Evolutionary conservation across 23 tunicate species (phyloP), one percentile per base, ranked within the genome.

Genomic region (Diplosoma virens): DNA sequence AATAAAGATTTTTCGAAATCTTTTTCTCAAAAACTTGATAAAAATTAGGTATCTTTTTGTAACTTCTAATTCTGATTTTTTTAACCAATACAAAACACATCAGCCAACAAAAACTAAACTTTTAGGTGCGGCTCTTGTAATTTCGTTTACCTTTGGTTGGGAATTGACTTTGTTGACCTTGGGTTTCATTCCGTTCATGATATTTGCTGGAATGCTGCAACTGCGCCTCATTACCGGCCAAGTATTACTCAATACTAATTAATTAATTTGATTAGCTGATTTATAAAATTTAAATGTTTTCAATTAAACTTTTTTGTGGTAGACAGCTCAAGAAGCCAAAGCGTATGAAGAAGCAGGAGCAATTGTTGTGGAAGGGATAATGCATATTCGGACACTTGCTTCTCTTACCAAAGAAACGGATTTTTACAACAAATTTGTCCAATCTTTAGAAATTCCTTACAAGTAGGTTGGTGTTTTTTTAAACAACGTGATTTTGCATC

Each of bases 101-200:
- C n/a, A n/a, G n/a, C n/a, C n/a, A n/a, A n/a, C n/a, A n/a, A n/a
- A n/a, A n/a, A n/a, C n/a, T n/a, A n/a, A n/a, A n/a, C 33, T 79
- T 64, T 1, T 59, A 91, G 92, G 92, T 75, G 94, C 83, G 24
- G 95, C 95, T 3, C 78, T 94, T 23, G 98, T 85, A 26, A 94
- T 94, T 28, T 95, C 95, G 23, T 94, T 94, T 58, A 86, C 86
- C 21, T 87, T 73, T 45, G 86, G 88, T 56, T 94, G 98, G 98
- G 90, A 87, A 74, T 47, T 94, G 50, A 87, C 98, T 32, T 47
- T 94, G 21, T 37, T 94, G 23, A 82, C 86, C 11, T 32, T 87
- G 11, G 89, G 82, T 11, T 94, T 94, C 71, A 95, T 94, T 29
- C 98, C 98, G 3, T 77, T 94, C 73, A 87, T 94, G 98, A 71